Conservation (phyloP, 2,797 vertebrate species). For the Zonotrichia albicollis region DNA sequence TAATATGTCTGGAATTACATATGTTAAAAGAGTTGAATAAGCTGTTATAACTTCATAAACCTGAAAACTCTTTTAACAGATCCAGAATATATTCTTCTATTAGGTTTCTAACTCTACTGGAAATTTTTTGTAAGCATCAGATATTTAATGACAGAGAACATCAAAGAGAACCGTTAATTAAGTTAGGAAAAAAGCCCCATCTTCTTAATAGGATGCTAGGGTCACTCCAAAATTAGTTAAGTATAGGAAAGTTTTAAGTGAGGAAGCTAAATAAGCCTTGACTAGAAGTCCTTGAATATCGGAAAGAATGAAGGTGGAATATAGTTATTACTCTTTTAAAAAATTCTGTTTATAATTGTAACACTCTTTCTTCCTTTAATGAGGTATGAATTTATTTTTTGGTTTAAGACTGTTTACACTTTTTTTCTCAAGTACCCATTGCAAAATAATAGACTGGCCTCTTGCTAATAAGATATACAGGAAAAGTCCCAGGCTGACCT, state of each 20-base stretch:
- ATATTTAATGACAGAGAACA: neutral
- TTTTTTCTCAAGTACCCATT: neutral
- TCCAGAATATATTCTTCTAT: neutral
- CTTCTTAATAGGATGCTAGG: neutral
- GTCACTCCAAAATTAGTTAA: neutral
- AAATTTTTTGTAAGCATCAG: neutral
- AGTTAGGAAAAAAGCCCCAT: fast-evolving
- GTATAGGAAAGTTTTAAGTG: neutral
- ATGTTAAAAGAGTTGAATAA: neutral
- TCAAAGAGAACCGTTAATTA: neutral
- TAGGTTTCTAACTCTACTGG: neutral
- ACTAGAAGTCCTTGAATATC: neutral
- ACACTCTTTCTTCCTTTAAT: neutral
- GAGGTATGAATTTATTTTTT: neutral
- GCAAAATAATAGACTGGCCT: neutral
- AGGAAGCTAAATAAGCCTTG: neutral
- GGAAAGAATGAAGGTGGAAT: neutral
- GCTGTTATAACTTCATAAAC: neutral
- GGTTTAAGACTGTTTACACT: neutral
- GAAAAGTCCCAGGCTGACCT: neutral
- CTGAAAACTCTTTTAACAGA: neutral
- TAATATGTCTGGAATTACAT: neutral
- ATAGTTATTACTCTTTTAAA: neutral
- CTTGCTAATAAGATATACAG: neutral
- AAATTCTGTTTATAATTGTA: neutral